These are phyloP conservation scores for Pangasius sanitwongsei DNA, from an alignment of 2,797 vertebrate species.

Conservation along the genomic window DNA sequence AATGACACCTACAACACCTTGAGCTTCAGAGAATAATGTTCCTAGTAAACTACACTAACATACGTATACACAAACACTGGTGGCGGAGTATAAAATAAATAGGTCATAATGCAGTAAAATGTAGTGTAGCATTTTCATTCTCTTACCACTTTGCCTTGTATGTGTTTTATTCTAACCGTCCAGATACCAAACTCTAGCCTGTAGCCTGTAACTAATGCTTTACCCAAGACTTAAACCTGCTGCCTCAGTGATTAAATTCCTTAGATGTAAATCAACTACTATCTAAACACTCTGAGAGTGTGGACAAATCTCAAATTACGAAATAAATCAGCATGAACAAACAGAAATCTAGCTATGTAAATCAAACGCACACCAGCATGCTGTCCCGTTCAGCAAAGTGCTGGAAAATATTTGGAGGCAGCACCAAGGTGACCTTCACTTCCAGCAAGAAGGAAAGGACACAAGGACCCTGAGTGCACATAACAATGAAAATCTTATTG, in stretches of 20 bases:
- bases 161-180: not conserved
- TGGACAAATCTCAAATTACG: constrained; percentile 20
- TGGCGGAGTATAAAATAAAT: not conserved
- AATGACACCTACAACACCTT: not conserved
- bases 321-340: constrained; percentile 33
- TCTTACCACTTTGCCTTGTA: not conserved
- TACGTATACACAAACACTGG: constrained; percentile 5
- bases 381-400: constrained; percentile 3
- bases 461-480: constrained; percentile 40
- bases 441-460: constrained; percentile 46
- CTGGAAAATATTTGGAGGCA: constrained; percentile 47
- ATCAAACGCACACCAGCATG: constrained; percentile 24
- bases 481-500: constrained; percentile 49
- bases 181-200: not conserved
- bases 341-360: constrained; percentile 28
- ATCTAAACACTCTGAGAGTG: not conserved
- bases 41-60: not conserved
- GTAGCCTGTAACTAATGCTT: constrained; percentile 1
- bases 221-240: not conserved
- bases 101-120: not conserved
- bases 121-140: not conserved
- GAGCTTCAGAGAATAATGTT: not conserved
- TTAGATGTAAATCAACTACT: constrained; percentile 28
- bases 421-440: constrained; percentile 47
- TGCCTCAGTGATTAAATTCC: not conserved